phyloP scores from a whole-genome alignment of 2,113 vertebrate genomes.

The Bettongia penicillata region DNA sequence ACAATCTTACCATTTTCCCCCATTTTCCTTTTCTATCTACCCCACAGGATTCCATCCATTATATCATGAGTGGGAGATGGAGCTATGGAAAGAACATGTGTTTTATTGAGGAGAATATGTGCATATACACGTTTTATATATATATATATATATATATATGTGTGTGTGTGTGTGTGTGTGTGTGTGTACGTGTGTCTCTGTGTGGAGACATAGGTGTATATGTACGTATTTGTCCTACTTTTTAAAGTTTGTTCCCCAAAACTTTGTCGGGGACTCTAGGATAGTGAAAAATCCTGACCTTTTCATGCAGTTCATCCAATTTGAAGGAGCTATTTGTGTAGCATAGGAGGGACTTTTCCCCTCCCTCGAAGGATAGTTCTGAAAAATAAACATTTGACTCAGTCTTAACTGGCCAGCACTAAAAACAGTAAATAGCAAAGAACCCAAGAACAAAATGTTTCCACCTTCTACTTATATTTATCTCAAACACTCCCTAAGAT shows the following conservation, averaged over 20 bases:
- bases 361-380: slow-evolving; percentile 65
- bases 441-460: neutral
- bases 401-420: slow-evolving; percentile 44
- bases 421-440: slow-evolving; percentile 56
- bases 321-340: neutral
- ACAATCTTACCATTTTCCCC: neutral
- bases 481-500: neutral
- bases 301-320: slow-evolving; percentile 10
- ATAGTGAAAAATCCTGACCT: slow-evolving; percentile 29
- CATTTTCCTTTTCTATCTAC: neutral
- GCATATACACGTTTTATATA: neutral
- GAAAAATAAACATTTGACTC: slow-evolving; percentile 66
- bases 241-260: neutral
- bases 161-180: too few relatives aligned
- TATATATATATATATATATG: neutral
- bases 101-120: neutral
- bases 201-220: neutral
- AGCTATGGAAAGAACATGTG: neutral
- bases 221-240: neutral
- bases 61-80: neutral
- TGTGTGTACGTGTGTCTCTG: neutral
- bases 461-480: neutral
- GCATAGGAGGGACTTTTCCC: slow-evolving; percentile 47
- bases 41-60: neutral
- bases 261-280: neutral